phyloP scores from a whole-genome alignment of 64 coral and sea anemone genomes.

The Montipora sp. region DNA sequence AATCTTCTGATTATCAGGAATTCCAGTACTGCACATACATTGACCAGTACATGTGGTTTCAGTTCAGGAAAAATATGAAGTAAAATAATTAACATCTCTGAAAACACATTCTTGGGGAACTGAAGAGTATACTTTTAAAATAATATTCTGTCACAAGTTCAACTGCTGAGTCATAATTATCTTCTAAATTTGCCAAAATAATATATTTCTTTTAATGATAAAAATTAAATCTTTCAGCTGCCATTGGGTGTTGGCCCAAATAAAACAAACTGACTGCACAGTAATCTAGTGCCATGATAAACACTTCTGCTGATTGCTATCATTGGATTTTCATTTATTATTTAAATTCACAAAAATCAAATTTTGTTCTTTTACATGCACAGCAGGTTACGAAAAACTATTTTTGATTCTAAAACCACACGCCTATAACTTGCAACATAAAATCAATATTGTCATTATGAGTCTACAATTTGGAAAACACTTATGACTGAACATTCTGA shows the following conservation, averaged over 20 bases:
- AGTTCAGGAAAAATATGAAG: no score
- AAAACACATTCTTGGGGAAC: no score
- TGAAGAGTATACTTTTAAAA: no score
- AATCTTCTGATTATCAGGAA: no score
- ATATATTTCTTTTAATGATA: no score
- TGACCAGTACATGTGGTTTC: no score
- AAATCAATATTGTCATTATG: not conserved
- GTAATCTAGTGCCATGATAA: not conserved
- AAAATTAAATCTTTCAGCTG: not conserved
- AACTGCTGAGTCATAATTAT: no score
- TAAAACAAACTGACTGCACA: not conserved
- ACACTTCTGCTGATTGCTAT: not conserved
- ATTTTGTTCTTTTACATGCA: not conserved
- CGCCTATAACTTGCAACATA: not conserved
- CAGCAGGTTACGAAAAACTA: not conserved
- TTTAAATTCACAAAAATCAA: not conserved
- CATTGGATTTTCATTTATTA: not conserved
- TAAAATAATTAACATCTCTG: no score
- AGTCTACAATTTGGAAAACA: not conserved
- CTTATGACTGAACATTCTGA: not conserved
- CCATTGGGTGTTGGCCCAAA: not conserved
- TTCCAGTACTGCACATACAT: no score
- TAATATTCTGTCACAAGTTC: no score
- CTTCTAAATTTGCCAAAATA: no score
- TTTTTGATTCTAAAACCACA: not conserved